Conservation (phyloP, 2,888 invertebrate genomes). For the Drosophila incognita region DNA sequence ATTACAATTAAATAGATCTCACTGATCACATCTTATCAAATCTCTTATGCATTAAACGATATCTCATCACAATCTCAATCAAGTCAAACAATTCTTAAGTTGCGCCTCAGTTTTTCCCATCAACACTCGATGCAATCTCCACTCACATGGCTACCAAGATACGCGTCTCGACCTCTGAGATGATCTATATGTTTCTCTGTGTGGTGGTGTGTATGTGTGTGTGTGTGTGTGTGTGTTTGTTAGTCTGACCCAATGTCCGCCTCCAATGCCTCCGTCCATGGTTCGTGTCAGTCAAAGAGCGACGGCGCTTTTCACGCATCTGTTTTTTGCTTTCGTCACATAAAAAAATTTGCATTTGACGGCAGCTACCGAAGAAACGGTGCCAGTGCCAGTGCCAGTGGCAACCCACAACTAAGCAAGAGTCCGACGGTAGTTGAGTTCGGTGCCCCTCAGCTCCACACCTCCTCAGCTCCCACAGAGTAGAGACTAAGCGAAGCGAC, state of each 20-base stretch:
- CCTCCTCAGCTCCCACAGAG: background rate
- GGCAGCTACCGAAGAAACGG: conserved; percentile 48
- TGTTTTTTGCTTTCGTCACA: conserved; percentile 64
- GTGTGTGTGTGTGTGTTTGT: background rate
- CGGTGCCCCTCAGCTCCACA: background rate
- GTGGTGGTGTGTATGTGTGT: background rate
- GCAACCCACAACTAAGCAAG: conserved; percentile 30
- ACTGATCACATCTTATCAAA: background rate
- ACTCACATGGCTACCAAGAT: conserved; percentile 21
- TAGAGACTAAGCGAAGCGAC: conserved; percentile 30
- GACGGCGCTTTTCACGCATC: conserved; percentile 48
- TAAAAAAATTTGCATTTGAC: conserved; percentile 57
- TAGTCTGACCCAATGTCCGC: conserved; percentile 34
- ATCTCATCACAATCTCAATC: conserved; percentile 22
- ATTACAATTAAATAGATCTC: background rate
- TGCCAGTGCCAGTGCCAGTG: conserved; percentile 25
- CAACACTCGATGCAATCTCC: conserved; percentile 6
- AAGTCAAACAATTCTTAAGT: background rate
- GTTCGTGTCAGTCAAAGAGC: conserved; percentile 18
- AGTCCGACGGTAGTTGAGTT: conserved; percentile 13
- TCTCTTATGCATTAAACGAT: background rate
- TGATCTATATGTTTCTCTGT: conserved; percentile 20
- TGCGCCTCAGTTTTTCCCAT: conserved; percentile 1
- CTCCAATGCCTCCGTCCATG: conserved; percentile 4
- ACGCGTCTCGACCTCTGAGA: conserved; percentile 30